Conservation (phyloP, 2,888 invertebrate genomes). For the Myathropa florea region DNA sequence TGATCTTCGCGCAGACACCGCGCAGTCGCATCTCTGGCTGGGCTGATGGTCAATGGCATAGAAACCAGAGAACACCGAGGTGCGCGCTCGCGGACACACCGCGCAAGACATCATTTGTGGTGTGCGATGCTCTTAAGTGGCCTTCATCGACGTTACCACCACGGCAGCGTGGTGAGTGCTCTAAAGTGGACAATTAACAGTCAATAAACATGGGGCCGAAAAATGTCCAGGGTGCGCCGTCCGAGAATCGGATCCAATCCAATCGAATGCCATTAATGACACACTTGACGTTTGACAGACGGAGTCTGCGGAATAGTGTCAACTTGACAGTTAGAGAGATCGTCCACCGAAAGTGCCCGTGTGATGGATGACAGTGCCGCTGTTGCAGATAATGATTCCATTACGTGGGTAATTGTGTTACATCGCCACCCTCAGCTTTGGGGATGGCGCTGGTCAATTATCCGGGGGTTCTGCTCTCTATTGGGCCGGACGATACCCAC, state of each 20-base stretch:
- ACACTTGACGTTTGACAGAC: slow-evolving; percentile 33
- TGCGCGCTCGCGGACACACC: background rate
- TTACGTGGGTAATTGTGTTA: slow-evolving; percentile 44
- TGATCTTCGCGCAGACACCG: slow-evolving; percentile 46
- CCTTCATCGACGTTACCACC: slow-evolving; percentile 59
- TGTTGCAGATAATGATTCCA: slow-evolving; percentile 44
- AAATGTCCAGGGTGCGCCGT: background rate
- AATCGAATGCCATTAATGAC: slow-evolving; percentile 40
- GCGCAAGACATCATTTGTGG: slow-evolving; percentile 5
- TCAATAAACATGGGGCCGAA: slow-evolving; percentile 9
- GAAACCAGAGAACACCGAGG: slow-evolving; percentile 2
- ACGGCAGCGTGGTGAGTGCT: slow-evolving; percentile 18
- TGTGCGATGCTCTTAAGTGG: slow-evolving; percentile 38
- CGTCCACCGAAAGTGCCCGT: background rate
- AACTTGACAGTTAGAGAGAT: slow-evolving; percentile 35
- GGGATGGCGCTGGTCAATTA: slow-evolving; percentile 45
- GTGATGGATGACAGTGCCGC: slow-evolving; percentile 25
- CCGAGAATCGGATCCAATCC: background rate
- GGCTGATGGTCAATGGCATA: slow-evolving; percentile 64
- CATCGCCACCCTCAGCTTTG: slow-evolving; percentile 1
- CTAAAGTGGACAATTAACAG: slow-evolving; percentile 36
- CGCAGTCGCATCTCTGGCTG: slow-evolving; percentile 9
- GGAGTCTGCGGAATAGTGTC: slow-evolving; percentile 44
- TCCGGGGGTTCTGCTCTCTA: slow-evolving; percentile 20
- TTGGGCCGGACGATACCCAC: background rate